Conservation (phyloP, 2,113 vertebrate genomes). For the Phoxinus phoxinus region DNA sequence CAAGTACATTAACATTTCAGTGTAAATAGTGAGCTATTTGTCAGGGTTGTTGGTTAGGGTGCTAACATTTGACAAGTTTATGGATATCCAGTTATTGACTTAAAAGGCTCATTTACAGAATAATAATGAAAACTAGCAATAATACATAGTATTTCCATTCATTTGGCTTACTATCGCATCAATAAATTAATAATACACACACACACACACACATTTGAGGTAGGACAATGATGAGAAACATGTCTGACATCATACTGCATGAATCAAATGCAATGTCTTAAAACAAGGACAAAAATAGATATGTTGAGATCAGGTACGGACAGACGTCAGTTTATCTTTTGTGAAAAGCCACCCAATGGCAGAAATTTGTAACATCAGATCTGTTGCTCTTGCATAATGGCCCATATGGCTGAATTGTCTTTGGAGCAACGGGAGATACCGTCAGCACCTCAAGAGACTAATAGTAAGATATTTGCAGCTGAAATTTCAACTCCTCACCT, state of each 20-base stretch:
- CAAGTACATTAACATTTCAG: background rate
- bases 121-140: background rate
- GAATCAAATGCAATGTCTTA: background rate
- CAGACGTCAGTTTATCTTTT: slow-evolving; percentile 28
- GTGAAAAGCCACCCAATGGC: slow-evolving; percentile 26
- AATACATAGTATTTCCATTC: background rate
- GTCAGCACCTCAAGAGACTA: slow-evolving; percentile 39
- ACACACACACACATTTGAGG: background rate
- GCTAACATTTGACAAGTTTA: background rate
- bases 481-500: slow-evolving; percentile 34
- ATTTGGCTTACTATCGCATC: background rate
- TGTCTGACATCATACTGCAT: slow-evolving; percentile 3
- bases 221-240: background rate
- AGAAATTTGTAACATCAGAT: slow-evolving; percentile 18
- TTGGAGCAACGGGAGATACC: slow-evolving; percentile 15
- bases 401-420: slow-evolving; percentile 5
- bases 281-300: slow-evolving; percentile 37
- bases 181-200: background rate
- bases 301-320: slow-evolving; percentile 37
- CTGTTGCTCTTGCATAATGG: slow-evolving; percentile 7
- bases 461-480: slow-evolving; percentile 15
- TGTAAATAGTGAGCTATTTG: background rate
- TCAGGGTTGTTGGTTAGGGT: background rate
- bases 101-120: background rate
- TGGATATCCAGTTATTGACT: background rate